Conservation (phyloP, 2,888 invertebrate species). For the Cantharis rufa region DNA sequence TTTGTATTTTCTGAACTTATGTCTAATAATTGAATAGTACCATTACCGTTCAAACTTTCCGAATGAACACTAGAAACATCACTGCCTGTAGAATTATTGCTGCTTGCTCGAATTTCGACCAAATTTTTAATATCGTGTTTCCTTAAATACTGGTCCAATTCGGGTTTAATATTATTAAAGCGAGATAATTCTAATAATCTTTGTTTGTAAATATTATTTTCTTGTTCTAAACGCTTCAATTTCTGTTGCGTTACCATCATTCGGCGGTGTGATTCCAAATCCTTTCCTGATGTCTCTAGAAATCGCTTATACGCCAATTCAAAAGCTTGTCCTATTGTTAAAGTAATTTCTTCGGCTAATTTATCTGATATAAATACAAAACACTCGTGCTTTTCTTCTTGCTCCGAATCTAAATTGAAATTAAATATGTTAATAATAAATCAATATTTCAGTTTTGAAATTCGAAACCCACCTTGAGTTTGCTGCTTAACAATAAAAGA, state of each 20-base stretch:
- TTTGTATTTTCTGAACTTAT: slow-evolving; percentile 45
- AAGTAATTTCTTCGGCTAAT: slow-evolving; percentile 94
- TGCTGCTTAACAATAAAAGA: slow-evolving; percentile 88
- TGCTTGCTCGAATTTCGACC: slow-evolving; percentile 53
- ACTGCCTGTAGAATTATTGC: slow-evolving; percentile 47
- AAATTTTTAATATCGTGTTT: slow-evolving; percentile 60
- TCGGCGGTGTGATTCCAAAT: slow-evolving; percentile 82
- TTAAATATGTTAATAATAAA: neutral
- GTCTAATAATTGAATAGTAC: slow-evolving; percentile 45
- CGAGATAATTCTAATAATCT: slow-evolving; percentile 72
- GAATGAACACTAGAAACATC: slow-evolving; percentile 26
- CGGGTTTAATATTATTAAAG: slow-evolving; percentile 58
- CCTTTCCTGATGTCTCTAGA: slow-evolving; percentile 88
- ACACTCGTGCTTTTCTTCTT: slow-evolving; percentile 85
- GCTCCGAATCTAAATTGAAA: slow-evolving; percentile 55
- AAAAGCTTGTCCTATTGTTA: slow-evolving; percentile 98
- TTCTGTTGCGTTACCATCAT: slow-evolving; percentile 79
- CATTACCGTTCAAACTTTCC: slow-evolving; percentile 36
- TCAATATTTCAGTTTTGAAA: neutral
- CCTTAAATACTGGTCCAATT: slow-evolving; percentile 59
- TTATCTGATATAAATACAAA: slow-evolving; percentile 98
- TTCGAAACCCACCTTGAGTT: slow-evolving; percentile 47
- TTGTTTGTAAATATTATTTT: slow-evolving; percentile 81
- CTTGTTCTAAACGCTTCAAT: slow-evolving; percentile 84
- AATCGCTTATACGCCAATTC: slow-evolving; percentile 96